Conservation (phyloP, 2,113 vertebrate species). For the Heterocephalus glaber region DNA sequence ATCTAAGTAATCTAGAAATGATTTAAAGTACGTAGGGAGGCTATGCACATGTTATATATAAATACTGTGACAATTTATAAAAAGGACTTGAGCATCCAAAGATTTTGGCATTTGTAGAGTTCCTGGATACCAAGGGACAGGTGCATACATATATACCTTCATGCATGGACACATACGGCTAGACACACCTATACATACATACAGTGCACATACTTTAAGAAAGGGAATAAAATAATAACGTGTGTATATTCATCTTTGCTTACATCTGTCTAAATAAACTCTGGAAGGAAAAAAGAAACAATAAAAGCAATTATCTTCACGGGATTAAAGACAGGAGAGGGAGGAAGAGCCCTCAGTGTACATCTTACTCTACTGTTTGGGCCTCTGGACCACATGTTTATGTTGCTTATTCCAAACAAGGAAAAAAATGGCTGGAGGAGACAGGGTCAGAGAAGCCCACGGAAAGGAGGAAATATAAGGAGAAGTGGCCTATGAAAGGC, state of each 20-base stretch:
- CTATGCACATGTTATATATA: background rate
- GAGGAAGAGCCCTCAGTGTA: background rate
- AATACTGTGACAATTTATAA: background rate
- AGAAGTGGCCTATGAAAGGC: background rate
- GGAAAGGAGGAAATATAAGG: background rate
- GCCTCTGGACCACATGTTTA: background rate
- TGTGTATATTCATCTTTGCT: background rate
- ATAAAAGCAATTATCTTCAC: background rate
- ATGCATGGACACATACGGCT: background rate
- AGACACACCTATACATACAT: background rate
- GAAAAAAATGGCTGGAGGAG: background rate
- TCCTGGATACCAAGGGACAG: background rate
- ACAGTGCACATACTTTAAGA: background rate
- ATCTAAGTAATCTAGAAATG: background rate
- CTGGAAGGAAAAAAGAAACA: background rate
- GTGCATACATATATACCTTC: background rate
- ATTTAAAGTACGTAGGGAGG: background rate
- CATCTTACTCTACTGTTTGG: background rate
- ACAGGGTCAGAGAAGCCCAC: background rate
- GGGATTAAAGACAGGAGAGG: background rate
- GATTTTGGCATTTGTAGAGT: background rate
- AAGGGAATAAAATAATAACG: background rate
- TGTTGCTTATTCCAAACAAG: background rate
- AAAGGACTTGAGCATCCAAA: background rate
- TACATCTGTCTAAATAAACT: background rate